These are phyloP conservation scores for Magallana gigas DNA, from an alignment of 1,140 invertebrate genomes.

Conservation along the genomic window DNA sequence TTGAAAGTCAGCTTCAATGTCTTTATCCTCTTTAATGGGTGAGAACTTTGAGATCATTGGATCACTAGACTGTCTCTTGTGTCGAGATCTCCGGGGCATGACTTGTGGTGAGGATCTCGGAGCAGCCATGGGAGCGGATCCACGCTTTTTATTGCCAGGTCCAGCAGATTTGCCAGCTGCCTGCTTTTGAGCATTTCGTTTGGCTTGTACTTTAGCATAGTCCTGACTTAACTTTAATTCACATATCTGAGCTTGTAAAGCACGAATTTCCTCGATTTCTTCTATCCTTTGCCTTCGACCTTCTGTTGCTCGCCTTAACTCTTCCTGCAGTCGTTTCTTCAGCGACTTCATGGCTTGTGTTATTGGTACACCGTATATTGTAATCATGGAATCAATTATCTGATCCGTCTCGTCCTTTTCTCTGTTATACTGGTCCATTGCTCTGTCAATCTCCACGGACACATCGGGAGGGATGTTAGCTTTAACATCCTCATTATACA, in stretches of 20 bases:
- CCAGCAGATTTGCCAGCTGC: constrained; percentile 35
- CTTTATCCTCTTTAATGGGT: constrained; percentile 82
- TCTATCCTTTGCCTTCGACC: constrained; percentile 79
- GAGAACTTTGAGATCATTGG: constrained; percentile 80
- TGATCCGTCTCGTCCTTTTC: constrained; percentile 74
- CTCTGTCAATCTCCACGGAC: constrained; percentile 33
- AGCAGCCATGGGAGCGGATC: constrained; percentile 58
- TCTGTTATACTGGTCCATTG: constrained; percentile 52
- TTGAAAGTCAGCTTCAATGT: constrained; percentile 78
- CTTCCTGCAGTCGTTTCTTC: constrained; percentile 82
- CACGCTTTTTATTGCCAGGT: constrained; percentile 62
- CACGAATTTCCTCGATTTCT: constrained; percentile 79
- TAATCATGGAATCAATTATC: constrained; percentile 75
- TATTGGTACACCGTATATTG: constrained; percentile 78
- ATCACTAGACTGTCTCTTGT: constrained; percentile 77
- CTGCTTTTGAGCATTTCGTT: constrained; percentile 48
- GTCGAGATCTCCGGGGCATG: constrained; percentile 74
- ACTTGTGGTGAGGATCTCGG: constrained; percentile 76
- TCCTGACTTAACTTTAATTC: constrained; percentile 75
- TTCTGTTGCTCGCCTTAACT: constrained; percentile 80
- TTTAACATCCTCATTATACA: constrained; percentile 58
- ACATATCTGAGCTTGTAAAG: constrained; percentile 74
- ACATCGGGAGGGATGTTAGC: constrained; percentile 63
- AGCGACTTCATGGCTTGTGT: constrained; percentile 81
- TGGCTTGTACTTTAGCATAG: constrained; percentile 62